Conservation (phyloP, 1,140 invertebrate species). For the Physella acuta region DNA sequence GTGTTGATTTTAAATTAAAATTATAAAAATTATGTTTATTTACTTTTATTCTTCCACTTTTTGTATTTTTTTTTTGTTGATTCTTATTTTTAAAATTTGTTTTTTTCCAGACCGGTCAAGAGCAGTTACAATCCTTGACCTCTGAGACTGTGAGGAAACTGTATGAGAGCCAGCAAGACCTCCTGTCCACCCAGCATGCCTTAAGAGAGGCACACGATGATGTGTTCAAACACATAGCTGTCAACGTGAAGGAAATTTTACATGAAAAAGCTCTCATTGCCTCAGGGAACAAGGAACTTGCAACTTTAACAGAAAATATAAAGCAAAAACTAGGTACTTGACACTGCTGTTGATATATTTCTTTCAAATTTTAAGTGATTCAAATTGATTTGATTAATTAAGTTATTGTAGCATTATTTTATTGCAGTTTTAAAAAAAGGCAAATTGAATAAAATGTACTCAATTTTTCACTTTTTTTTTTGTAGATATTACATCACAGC, state of each 20-base stretch:
- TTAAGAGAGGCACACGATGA: conserved; percentile 63
- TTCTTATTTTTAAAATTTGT: neutral
- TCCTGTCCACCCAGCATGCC: conserved; percentile 64
- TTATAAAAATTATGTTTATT: no score
- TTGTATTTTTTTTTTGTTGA: no score
- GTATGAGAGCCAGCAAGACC: conserved; percentile 62
- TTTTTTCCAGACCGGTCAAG: conserved; percentile 62
- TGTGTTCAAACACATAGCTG: conserved; percentile 63
- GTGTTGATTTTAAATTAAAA: no score
- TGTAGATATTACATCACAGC: conserved; percentile 61
- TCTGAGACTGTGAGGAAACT: conserved; percentile 63
- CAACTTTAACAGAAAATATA: conserved; percentile 65
- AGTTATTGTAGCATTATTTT: no score
- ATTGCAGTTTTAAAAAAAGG: no score
- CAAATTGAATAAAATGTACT: no score
- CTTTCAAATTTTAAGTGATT: no score
- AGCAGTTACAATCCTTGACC: conserved; percentile 63
- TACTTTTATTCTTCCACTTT: no score
- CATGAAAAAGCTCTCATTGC: conserved; percentile 68
- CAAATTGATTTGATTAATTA: no score
- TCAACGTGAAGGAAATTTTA: conserved; percentile 65
- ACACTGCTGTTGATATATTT: no score
- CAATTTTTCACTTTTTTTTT: conserved; percentile 25
- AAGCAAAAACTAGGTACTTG: conserved; percentile 64
- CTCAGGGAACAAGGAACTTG: conserved; percentile 65